These are phyloP conservation scores for Drosophila navojoa DNA, from an alignment of 1,140 invertebrate species.

Conservation along the genomic window DNA sequence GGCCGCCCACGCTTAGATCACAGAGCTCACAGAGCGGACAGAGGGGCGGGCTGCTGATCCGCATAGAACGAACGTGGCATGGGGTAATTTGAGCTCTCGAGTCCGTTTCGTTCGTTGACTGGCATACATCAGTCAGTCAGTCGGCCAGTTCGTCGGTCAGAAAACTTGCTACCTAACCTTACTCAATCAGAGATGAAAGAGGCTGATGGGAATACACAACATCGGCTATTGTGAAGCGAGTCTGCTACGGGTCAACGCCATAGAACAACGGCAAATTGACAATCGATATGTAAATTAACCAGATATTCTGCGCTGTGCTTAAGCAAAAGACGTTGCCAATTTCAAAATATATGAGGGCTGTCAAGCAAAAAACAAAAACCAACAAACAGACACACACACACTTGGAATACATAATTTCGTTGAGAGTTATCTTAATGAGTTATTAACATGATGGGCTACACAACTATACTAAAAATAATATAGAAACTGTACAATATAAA, in stretches of 20 bases:
- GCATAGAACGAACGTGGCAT: conserved; percentile 44
- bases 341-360: conserved; percentile 8
- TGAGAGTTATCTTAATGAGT: conserved; percentile 43
- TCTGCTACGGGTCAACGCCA: conserved; percentile 60
- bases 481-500: conserved; percentile 24
- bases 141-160: no score
- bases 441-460: conserved; percentile 35
- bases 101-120: conserved; percentile 56
- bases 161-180: conserved; percentile 58
- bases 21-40: conserved; percentile 7
- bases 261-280: conserved; percentile 62
- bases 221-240: conserved; percentile 47
- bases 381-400: background rate
- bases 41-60: conserved; percentile 14
- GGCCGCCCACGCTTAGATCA: conserved; percentile 54
- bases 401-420: conserved; percentile 29
- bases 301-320: conserved; percentile 8
- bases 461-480: conserved; percentile 32
- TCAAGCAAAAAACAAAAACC: background rate
- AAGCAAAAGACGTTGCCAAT: conserved; percentile 28
- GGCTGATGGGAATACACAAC: conserved; percentile 31
- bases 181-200: conserved; percentile 61
- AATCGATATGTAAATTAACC: conserved; percentile 73
- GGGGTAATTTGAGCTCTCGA: conserved; percentile 62
- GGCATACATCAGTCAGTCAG: conserved; percentile 62